Percentiles rank a stretch among this genome's conserved stretches.
Evolutionary conservation across 2,113 vertebrate species (phyloP).

Genomic region (Mus musculus): GRCm39 chr11:83901501-83902000

Average conservation of each 20-base stretch:
- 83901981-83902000: slow-evolving; percentile 77
- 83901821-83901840: slow-evolving; percentile 61
- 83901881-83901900: slow-evolving; percentile 62
- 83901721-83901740: slow-evolving; percentile 84
- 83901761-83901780: slow-evolving; percentile 86
- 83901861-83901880: slow-evolving; percentile 59
- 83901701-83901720: slow-evolving; percentile 75
- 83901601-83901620: slow-evolving; percentile 78
- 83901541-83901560: slow-evolving; percentile 68
- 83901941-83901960: slow-evolving; percentile 77
- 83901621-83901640: slow-evolving; percentile 74
- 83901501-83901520: slow-evolving; percentile 69
- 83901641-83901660: slow-evolving; percentile 71
- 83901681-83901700: slow-evolving; percentile 63
- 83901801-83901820: slow-evolving; percentile 77
- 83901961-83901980: slow-evolving; percentile 81
- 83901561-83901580: slow-evolving; percentile 79
- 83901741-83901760: slow-evolving; percentile 85
- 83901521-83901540: slow-evolving; percentile 79
- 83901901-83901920: slow-evolving; percentile 76
- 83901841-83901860: slow-evolving; percentile 60
- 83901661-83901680: slow-evolving; percentile 77
- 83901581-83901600: slow-evolving; percentile 62
- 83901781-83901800: slow-evolving; percentile 88
- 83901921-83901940: slow-evolving; percentile 77